Evolutionary conservation across 2,113 vertebrate genomes (phyloP).

Genomic region (Osmerus mordax): DNA sequence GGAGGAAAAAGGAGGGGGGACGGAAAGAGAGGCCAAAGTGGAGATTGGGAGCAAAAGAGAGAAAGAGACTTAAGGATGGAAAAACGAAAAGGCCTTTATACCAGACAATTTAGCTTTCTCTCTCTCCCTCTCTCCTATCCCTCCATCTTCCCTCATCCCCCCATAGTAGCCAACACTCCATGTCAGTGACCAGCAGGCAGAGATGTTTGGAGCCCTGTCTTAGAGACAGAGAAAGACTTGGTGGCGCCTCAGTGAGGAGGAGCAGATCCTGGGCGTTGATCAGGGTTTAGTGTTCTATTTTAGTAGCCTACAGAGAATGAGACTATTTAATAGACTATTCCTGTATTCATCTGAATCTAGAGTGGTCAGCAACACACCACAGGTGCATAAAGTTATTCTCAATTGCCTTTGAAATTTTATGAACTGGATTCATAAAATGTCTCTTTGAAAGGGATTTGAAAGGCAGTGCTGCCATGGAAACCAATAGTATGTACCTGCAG

Average conservation of each 20-base stretch:
- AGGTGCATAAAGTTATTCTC: too few species aligned
- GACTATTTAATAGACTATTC: too few species aligned
- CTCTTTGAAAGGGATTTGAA: too few species aligned
- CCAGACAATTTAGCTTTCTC: not conserved
- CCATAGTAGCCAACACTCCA: not conserved
- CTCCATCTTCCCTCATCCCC: not conserved
- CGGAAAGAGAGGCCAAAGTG: constrained; percentile 1
- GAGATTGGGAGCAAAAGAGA: constrained; percentile 3
- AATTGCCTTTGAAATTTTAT: too few species aligned
- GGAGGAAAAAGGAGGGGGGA: not conserved
- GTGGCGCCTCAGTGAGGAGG: not conserved
- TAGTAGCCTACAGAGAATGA: too few species aligned
- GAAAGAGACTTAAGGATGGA: constrained; percentile 13
- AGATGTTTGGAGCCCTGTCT: not conserved
- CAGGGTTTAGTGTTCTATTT: too few species aligned
- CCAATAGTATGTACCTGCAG: too few species aligned
- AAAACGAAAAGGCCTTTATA: constrained; percentile 1
- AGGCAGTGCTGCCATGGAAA: too few species aligned
- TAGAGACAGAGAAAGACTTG: constrained; percentile 15
- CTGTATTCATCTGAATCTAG: too few species aligned
- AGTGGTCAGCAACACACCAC: too few species aligned
- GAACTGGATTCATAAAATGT: too few species aligned
- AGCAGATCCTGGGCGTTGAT: too few species aligned
- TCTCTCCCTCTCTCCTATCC: not conserved
- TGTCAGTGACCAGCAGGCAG: not conserved